phyloP scores from a whole-genome alignment of 2,797 vertebrate species.

The Enteromius paludinosus region DNA sequence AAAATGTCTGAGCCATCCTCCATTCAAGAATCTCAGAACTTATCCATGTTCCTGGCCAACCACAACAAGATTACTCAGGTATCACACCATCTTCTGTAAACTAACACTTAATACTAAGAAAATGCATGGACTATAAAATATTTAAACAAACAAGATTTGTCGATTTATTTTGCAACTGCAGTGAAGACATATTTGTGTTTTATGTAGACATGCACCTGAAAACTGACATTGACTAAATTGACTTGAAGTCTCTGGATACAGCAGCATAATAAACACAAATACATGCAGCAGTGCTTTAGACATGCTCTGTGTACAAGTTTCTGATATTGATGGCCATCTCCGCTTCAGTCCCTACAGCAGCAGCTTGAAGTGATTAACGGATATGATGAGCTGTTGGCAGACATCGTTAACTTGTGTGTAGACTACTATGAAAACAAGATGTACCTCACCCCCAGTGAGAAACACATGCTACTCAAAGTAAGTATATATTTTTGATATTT shows the following conservation, averaged over 20 bases:
- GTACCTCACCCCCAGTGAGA: constrained; percentile 96
- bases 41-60: constrained; percentile 99
- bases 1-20: constrained; percentile 99
- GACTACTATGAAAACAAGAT: constrained; percentile 99
- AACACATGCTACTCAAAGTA: constrained; percentile 98
- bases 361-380: constrained; percentile 96
- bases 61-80: constrained; percentile 99
- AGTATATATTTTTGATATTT: constrained; percentile 38
- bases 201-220: not conserved
- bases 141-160: not conserved
- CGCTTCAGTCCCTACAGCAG: constrained; percentile 91
- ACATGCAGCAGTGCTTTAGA: not conserved
- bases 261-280: constrained; percentile 2
- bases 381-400: constrained; percentile 95
- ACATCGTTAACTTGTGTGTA: constrained; percentile 96
- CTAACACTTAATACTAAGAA: not conserved
- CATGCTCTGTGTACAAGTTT: not conserved
- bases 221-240: not conserved
- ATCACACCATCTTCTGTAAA: not conserved
- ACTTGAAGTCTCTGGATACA: not conserved
- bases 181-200: not conserved
- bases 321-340: constrained; percentile 2
- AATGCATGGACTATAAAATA: not conserved
- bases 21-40: constrained; percentile 98
- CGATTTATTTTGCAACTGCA: not conserved